Base-by-base conservation (phyloP, 2,797 vertebrate genomes). In the Lacerta bilineata region DNA sequence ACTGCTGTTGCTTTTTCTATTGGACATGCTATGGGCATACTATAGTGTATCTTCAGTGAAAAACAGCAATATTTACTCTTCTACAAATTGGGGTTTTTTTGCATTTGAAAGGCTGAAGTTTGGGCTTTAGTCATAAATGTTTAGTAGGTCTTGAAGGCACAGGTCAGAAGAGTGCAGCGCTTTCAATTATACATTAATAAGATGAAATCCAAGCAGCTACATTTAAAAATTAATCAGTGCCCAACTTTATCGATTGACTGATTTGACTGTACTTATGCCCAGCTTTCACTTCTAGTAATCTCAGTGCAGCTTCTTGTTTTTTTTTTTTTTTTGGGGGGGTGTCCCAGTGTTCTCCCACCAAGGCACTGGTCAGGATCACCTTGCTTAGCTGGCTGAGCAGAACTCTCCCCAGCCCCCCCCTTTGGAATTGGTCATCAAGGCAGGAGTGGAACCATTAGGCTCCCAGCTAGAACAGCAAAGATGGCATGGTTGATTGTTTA, bases 1-100 rank as follows among this genome's bases (percentile, higher is more conserved):
- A 20, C 39, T 5, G 25, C 17, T 29, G 43, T 82, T 85, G 64
- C 4, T 5, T 8, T 77, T 91, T 41, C n/a, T 3, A 36, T 43
- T 46, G n/a, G 2, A 1, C 0, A 20, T 15, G 27, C 36, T 76
- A 0, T 0, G 23, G 2, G 0, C 0, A 20, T 15, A 4, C 36
- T 68, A 0, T 0, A 25, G 29, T 64, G n/a, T 64, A 18, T 25
- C 11, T 82, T 55, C 9, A 5, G 41, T 61, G 50, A 25, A 87
- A 74, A 87, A 33, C 9, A 75, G 8, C n/a, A 50, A 50, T 41
- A 11, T 80, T 80, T 80, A 50, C 5, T 33, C 33, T 59, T 1
- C 11, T 46, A 59, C 9, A 61, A 27, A 1, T 25, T 46, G 23
- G 13, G 10, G 46, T 0, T 3, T 13, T 79, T 9, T 41, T 82